A percentile compares a stretch with the other conserved stretches of the same genome.
Conservation (phyloP, 2,797 vertebrate genomes). For the Echiichthys vipera region DNA sequence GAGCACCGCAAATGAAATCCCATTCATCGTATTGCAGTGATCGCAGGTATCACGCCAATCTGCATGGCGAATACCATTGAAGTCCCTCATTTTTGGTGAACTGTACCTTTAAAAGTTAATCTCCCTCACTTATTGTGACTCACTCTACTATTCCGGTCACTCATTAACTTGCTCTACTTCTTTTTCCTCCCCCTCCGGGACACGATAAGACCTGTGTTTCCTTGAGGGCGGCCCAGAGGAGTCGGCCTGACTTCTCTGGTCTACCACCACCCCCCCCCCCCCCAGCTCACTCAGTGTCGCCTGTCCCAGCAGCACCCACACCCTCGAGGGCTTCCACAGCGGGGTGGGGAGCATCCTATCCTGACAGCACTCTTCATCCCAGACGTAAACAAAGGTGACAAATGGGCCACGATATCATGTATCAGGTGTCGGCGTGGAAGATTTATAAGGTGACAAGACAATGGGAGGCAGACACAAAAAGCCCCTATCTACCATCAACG, state of each 20-base stretch:
- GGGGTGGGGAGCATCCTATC: constrained; percentile 42
- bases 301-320: constrained; percentile 55
- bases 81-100: background rate
- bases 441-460: constrained; percentile 79
- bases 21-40: background rate
- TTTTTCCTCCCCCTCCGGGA: constrained; percentile 16
- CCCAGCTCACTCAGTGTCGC: constrained; percentile 45
- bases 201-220: constrained; percentile 62
- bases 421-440: constrained; percentile 76
- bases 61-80: background rate
- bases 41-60: background rate
- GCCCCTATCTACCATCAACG: constrained; percentile 55
- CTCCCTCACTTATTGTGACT: constrained; percentile 33
- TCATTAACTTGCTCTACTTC: constrained; percentile 36
- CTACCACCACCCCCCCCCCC: constrained; percentile 44
- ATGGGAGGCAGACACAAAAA: constrained; percentile 70
- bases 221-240: constrained; percentile 56
- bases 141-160: constrained; percentile 41
- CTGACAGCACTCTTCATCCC: constrained; percentile 61
- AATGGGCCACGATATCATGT: constrained; percentile 74
- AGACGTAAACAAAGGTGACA: constrained; percentile 82
- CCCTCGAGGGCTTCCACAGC: constrained; percentile 17
- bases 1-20: constrained; percentile 2
- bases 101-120: background rate
- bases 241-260: constrained; percentile 41